Evolutionary conservation across 2,113 vertebrate species (phyloP), one percentile per base, ranked within the genome.

Genomic region (Piprites chloris): DNA sequence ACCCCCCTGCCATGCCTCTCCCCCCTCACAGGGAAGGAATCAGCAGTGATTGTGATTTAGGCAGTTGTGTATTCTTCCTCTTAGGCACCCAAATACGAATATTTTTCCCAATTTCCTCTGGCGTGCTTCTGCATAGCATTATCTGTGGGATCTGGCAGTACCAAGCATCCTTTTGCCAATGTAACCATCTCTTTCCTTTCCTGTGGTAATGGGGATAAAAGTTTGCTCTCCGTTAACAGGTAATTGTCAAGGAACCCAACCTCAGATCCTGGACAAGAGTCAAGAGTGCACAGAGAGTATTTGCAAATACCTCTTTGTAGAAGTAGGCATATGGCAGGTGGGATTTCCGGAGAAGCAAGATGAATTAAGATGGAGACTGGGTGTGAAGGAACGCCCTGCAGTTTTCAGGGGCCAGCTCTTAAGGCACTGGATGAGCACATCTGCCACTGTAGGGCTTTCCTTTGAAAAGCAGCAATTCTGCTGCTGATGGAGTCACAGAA

Each of bases 401-500:
- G 0, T 50, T 78, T 55, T 14, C 73, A 46, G 42, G 39, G 41
- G 33, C 6, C 62, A 30, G 50, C n/a, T 61, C 0, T 72, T 39
- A 4, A 0, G 28, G 24, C 33, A 18, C 37, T 32, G 28, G 47
- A 9, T 52, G n/a, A 73, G 41, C 17, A 24, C 2, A 1, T 23
- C 30, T 56, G 12, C 37, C 35, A 2, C 11, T 14, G 44, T 28
- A 21, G 0, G 0, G 23, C 28, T 79, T 63, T 33, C 9, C 35
- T 79, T 49, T 58, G 71, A 14, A 78, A 37, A 62, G 79, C 71
- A 79, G 75, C 33, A 12, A 8, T 18, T 23, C 47, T 73, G 61
- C 52, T 63, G 4, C 16, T 22, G 75, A 9, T 50, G 56, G 61
- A 77, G 28, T 49, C 87, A 72, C 89, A 83, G 59, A 93, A 72